These are phyloP conservation scores for Cyaniris semiargus DNA, from an alignment of 2,888 invertebrate species.

Conservation along the genomic window DNA sequence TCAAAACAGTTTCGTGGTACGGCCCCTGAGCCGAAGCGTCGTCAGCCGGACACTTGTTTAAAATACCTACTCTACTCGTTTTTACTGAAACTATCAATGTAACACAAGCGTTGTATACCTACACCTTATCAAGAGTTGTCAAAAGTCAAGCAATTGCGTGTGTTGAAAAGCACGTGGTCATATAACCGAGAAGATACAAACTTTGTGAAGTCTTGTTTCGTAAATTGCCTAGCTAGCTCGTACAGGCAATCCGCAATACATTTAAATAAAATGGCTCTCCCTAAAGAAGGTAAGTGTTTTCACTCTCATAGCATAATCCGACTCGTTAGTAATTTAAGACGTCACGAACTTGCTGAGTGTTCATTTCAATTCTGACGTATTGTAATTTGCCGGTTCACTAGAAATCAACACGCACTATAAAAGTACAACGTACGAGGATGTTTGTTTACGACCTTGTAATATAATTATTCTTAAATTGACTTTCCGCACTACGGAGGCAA, in stretches of 20 bases:
- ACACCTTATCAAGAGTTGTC: constrained; percentile 62
- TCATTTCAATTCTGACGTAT: neutral
- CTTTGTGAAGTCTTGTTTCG: constrained; percentile 72
- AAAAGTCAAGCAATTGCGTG: constrained; percentile 51
- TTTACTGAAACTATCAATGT: constrained; percentile 50
- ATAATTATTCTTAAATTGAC: neutral
- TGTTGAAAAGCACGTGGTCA: constrained; percentile 64
- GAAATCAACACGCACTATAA: neutral
- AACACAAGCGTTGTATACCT: constrained; percentile 43
- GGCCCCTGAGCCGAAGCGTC: too few relatives aligned
- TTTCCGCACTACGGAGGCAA: neutral
- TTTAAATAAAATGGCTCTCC: constrained; percentile 60
- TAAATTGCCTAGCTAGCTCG: constrained; percentile 51
- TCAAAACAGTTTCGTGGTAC: too few relatives aligned
- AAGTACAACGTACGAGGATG: constrained; percentile 23
- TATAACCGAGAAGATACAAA: constrained; percentile 54
- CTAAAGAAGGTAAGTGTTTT: constrained; percentile 68
- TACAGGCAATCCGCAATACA: constrained; percentile 42
- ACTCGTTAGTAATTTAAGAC: constrained; percentile 41
- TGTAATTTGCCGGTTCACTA: neutral
- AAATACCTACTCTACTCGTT: neutral
- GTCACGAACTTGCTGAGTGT: neutral
- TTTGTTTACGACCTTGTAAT: constrained; percentile 37
- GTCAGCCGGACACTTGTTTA: too few relatives aligned
- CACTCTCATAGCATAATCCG: constrained; percentile 42